phyloP scores from a whole-genome alignment of 2,113 vertebrate genomes.

The Callipepla squamata region DNA sequence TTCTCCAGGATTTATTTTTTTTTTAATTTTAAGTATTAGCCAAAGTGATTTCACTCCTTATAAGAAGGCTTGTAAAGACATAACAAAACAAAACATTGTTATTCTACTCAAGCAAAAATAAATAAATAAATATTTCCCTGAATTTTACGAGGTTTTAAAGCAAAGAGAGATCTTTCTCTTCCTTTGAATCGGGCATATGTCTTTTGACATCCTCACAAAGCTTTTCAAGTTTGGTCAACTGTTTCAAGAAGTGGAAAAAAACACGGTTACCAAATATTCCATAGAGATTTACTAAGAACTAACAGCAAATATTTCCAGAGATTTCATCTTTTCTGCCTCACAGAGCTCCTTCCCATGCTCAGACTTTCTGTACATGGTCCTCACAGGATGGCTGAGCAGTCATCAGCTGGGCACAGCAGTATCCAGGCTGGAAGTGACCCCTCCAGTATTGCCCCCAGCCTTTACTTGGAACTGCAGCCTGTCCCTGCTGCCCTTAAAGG shows the following conservation, averaged over 20 bases:
- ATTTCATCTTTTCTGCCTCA: constrained; percentile 46
- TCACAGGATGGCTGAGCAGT: constrained; percentile 32
- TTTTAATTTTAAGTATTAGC: background rate
- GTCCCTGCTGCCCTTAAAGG: background rate
- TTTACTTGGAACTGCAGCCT: rapidly evolving
- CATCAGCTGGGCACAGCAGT: background rate
- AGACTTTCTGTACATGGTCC: constrained; percentile 44
- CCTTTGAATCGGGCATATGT: constrained; percentile 8
- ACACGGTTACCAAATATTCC: constrained; percentile 34
- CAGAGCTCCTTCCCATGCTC: constrained; percentile 24
- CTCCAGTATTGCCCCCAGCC: background rate
- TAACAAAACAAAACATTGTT: background rate
- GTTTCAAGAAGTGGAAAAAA: constrained; percentile 45
- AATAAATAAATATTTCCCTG: background rate
- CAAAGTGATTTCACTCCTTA: background rate
- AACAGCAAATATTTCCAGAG: constrained; percentile 64
- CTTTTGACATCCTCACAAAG: constrained; percentile 29
- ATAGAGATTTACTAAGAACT: constrained; percentile 55
- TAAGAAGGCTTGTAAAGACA: background rate
- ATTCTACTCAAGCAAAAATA: background rate
- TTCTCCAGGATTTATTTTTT: background rate
- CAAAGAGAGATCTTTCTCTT: background rate
- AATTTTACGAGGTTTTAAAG: background rate
- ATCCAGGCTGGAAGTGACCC: background rate
- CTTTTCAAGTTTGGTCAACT: background rate